A percentile compares a stretch with the other conserved stretches of the same genome.
These are phyloP conservation scores for Netelia fuscicornis DNA, from an alignment of 2,888 invertebrate genomes.

Conservation along the genomic window DNA sequence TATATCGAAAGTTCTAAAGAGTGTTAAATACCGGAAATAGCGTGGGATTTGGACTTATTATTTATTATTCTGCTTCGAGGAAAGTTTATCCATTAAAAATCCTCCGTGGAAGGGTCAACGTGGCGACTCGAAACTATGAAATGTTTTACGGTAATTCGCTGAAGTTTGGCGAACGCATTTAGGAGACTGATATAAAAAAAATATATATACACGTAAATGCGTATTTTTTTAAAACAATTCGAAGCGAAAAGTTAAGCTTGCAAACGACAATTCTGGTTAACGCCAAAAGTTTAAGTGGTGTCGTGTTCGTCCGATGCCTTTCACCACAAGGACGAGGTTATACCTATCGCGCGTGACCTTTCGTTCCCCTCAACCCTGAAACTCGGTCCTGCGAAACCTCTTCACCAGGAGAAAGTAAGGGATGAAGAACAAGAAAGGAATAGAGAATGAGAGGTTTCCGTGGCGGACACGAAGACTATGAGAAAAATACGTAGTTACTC, in stretches of 20 bases:
- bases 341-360: constrained; percentile 48
- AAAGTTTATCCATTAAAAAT: constrained; percentile 46
- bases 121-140: neutral
- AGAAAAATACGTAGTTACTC: neutral
- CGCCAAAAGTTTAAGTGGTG: constrained; percentile 60
- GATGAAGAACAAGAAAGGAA: neutral
- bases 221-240: neutral
- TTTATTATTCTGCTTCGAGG: constrained; percentile 10
- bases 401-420: neutral
- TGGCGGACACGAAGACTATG: neutral
- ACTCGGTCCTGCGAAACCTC: neutral
- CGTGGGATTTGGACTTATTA: too few relatives aligned
- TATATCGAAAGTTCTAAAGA: constrained; percentile 4
- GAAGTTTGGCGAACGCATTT: constrained; percentile 9
- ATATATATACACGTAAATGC: neutral
- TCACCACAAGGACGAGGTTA: constrained; percentile 42
- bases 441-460: neutral
- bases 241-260: constrained; percentile 52
- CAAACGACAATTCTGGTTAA: constrained; percentile 53
- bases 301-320: constrained; percentile 51
- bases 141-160: constrained; percentile 5
- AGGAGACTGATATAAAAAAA: constrained; percentile 30
- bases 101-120: neutral
- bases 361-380: neutral
- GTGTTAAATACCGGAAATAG: neutral